Percentiles rank a stretch among this genome's conserved stretches.
phyloP scores from a whole-genome alignment of 1,140 invertebrate genomes.

The Lordiphosa collinella region DNA sequence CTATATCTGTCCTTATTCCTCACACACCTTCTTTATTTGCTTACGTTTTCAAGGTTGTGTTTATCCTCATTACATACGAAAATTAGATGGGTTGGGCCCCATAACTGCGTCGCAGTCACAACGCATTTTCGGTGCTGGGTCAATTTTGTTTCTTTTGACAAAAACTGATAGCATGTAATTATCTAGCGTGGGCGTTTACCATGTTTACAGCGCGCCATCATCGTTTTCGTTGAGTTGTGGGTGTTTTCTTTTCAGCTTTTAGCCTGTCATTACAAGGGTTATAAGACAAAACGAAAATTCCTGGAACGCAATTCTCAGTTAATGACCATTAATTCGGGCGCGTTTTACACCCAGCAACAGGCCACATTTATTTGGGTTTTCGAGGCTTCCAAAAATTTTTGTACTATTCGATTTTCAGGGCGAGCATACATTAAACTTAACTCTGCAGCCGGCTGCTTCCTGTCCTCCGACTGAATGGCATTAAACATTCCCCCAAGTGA shows the following conservation, averaged over 20 bases:
- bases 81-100: conserved; percentile 34
- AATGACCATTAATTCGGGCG: neutral
- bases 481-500: conserved; percentile 33
- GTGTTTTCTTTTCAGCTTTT: conserved; percentile 15
- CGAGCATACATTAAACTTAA: conserved; percentile 44
- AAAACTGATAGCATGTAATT: conserved; percentile 57
- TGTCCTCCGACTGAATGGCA: conserved; percentile 31
- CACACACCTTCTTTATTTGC: neutral
- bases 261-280: conserved; percentile 26
- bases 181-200: conserved; percentile 57
- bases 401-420: conserved; percentile 16
- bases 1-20: neutral
- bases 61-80: conserved; percentile 37
- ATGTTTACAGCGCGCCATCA: conserved; percentile 43
- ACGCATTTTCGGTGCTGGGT: conserved; percentile 27
- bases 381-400: no score
- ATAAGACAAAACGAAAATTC: conserved; percentile 14
- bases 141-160: conserved; percentile 18
- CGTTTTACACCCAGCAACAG: no score
- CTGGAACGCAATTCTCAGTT: conserved; percentile 12
- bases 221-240: conserved; percentile 12
- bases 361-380: no score
- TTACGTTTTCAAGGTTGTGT: conserved; percentile 45
- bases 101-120: conserved; percentile 49
- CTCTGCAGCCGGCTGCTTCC: conserved; percentile 29